Base-by-base conservation (phyloP, 2,113 vertebrate genomes). In the Mellivora capensis region DNA sequence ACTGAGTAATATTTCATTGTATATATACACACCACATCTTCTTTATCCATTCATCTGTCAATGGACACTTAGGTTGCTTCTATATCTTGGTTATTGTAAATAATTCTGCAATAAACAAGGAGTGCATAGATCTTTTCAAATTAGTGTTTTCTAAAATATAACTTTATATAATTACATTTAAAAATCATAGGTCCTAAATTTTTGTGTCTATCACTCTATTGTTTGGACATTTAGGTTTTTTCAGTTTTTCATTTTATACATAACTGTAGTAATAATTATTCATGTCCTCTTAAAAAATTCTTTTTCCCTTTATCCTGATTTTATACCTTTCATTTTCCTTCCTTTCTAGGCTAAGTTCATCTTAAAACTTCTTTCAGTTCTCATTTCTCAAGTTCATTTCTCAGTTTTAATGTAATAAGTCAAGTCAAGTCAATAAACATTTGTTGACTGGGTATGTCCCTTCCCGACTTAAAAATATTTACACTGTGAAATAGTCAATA, bases 401-500 rank as follows among this genome's bases (percentile, higher is more conserved):
- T 90, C 49, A 29, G 64, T 69, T 90, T 80, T 92, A 27, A 57
- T 87, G 3, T 93, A 87, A 87, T 93, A 91, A 91, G 74, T 69
- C 76, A 95, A 95, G 59, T 84, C 29, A 52, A 69, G 34, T 97
- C 76, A 97, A 87, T 61, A 93, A 57, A 61, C 27, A 90, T 44
- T 61, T 96, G 69, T 83, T 93, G 62, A 74, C 59, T 89, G 62
- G 17, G 11, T 54, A 34, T 90, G 57, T 80, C 54, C 37, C 47
- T 74, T 81, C 59, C 25, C 69, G 74, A 47, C 74, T 96, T 93
- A 95, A 95, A 96, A 97, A 87, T 82, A 97, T 85, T 95, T 95
- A 69, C 29, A 25, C 87, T 69, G 27, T 82, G 72, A 69, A 92
- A 93, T 27, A 96, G 74, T 82, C 59, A 94, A 90, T 87, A 96